Evolutionary conservation across 2,888 invertebrate species (phyloP).

Genomic region (Cerastis leucographa): DNA sequence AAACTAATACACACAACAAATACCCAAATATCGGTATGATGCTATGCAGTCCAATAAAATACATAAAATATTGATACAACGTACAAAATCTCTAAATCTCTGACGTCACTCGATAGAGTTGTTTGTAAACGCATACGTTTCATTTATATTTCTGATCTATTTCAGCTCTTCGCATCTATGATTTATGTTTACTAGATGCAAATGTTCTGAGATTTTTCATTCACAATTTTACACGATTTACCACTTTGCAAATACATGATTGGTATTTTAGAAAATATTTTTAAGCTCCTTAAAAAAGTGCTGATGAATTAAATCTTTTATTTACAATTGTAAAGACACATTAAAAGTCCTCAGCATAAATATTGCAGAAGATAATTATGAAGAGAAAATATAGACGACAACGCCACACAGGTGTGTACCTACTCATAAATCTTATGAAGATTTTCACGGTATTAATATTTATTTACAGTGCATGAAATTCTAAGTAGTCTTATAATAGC

Average conservation of each 20-base stretch:
- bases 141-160: slow-evolving; percentile 36
- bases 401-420: not conserved
- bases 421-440: not conserved
- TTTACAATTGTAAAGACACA: not conserved
- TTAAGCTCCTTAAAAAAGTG: not conserved
- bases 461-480: slow-evolving; percentile 3
- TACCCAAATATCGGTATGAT: slow-evolving; percentile 8
- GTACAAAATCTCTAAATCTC: slow-evolving; percentile 15
- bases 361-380: not conserved
- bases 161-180: slow-evolving; percentile 10
- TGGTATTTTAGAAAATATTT: not conserved
- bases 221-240: slow-evolving; percentile 4
- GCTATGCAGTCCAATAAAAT: slow-evolving; percentile 28
- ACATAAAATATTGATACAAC: slow-evolving; percentile 29
- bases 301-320: not conserved
- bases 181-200: slow-evolving; percentile 11
- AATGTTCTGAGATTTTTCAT: not conserved
- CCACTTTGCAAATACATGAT: not conserved
- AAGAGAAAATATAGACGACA: not conserved
- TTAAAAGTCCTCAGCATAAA: not conserved
- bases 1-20: not conserved
- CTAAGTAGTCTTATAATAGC: slow-evolving; percentile 9
- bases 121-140: slow-evolving; percentile 27
- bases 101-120: slow-evolving; percentile 46
- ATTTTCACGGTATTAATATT: not conserved